Evolutionary conservation across 2,113 vertebrate species (phyloP).

Genomic region (Cebus imitator): DNA sequence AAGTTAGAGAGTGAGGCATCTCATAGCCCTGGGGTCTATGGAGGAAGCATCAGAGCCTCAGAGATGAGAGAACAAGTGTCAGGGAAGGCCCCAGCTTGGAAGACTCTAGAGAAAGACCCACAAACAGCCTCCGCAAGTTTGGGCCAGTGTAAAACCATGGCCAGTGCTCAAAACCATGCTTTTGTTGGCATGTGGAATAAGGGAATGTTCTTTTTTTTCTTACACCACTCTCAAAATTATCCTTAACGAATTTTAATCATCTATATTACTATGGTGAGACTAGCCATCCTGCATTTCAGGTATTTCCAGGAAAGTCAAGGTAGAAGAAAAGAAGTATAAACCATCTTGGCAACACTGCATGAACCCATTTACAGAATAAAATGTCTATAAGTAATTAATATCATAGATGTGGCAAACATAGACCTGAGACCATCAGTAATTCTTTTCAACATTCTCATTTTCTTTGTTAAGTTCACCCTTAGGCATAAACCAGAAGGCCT

Average conservation of each 20-base stretch:
- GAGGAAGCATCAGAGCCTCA: background rate
- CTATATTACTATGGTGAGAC: background rate
- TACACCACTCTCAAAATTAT: background rate
- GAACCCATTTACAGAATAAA: background rate
- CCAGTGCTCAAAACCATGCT: background rate
- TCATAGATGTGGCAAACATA: background rate
- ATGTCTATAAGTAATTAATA: background rate
- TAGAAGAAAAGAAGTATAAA: background rate
- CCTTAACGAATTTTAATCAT: background rate
- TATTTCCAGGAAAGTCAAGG: background rate
- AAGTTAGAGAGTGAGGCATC: background rate
- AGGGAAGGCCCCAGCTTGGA: background rate
- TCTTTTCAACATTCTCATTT: background rate
- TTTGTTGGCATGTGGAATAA: background rate
- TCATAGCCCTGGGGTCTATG: background rate
- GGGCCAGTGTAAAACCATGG: background rate
- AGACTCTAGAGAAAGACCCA: background rate
- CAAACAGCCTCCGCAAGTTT: background rate
- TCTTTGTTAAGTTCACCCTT: background rate
- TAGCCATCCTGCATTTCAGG: background rate
- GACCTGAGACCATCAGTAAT: background rate
- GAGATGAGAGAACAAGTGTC: background rate
- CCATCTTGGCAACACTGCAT: background rate
- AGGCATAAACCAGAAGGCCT: background rate
- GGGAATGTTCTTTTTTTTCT: background rate